phyloP scores from a whole-genome alignment of 2,797 vertebrate species.

The Sebastes hubbsi region DNA sequence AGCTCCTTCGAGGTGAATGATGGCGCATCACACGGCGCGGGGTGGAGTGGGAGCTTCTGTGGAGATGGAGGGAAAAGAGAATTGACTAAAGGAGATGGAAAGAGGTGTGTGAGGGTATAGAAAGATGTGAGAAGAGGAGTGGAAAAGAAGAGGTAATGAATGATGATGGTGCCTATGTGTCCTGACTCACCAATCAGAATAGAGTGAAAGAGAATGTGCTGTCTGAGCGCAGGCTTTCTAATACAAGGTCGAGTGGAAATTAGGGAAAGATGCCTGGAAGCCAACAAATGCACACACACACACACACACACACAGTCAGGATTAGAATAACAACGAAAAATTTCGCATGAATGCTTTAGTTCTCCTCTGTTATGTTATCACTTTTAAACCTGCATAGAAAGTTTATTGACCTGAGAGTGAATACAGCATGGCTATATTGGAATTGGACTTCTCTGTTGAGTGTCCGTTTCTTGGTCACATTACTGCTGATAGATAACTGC shows the following conservation, averaged over 20 bases:
- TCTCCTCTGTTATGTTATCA: constrained; percentile 3
- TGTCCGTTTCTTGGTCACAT: neutral
- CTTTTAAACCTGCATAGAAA: neutral
- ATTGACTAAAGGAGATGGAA: constrained; percentile 57
- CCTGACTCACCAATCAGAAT: constrained; percentile 47
- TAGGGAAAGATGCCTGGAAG: neutral
- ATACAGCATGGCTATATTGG: neutral
- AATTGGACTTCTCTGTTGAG: neutral
- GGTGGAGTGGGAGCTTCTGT: constrained; percentile 58
- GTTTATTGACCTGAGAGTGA: constrained; percentile 5
- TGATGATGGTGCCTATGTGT: constrained; percentile 46
- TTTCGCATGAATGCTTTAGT: constrained; percentile 14
- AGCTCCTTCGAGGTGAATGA: constrained; percentile 77
- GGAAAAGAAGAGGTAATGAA: constrained; percentile 71
- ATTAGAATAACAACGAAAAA: constrained; percentile 4
- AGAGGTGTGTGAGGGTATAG: constrained; percentile 42
- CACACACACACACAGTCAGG: neutral
- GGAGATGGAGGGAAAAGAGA: constrained; percentile 35
- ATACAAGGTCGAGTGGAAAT: neutral
- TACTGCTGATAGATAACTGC: neutral
- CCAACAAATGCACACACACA: neutral
- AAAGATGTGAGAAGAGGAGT: constrained; percentile 54
- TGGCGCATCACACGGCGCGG: constrained; percentile 74
- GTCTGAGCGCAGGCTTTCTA: neutral
- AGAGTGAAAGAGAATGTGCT: neutral